These are phyloP conservation scores for Drosophila dunni DNA, from an alignment of 1,140 invertebrate species.

Conservation along the genomic window DNA sequence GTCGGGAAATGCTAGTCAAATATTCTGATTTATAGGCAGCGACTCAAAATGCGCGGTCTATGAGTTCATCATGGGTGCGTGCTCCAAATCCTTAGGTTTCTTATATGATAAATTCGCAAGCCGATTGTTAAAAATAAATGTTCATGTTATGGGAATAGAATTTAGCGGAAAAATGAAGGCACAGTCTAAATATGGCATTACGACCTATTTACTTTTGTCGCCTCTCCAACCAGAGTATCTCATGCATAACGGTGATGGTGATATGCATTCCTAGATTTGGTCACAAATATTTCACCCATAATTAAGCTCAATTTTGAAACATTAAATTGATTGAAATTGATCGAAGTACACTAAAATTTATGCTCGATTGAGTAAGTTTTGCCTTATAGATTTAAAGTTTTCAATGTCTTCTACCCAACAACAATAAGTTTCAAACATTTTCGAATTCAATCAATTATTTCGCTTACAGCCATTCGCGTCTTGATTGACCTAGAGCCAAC, in stretches of 20 bases:
- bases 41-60: constrained; percentile 22
- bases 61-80: constrained; percentile 56
- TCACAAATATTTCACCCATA: constrained; percentile 52
- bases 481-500: constrained; percentile 11
- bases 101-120: constrained; percentile 51
- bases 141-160: constrained; percentile 49
- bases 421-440: constrained; percentile 16
- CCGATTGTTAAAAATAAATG: constrained; percentile 62
- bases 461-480: constrained; percentile 23
- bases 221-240: constrained; percentile 28
- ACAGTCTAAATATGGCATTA: constrained; percentile 69
- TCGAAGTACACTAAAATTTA: constrained; percentile 24
- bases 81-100: constrained; percentile 35
- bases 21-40: constrained; percentile 26
- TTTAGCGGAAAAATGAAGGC: constrained; percentile 36
- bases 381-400: constrained; percentile 24
- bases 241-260: constrained; percentile 43
- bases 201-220: constrained; percentile 71
- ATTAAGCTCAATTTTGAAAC: constrained; percentile 76
- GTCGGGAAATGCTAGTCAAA: constrained; percentile 4
- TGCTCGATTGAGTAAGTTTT: constrained; percentile 47
- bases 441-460: constrained; percentile 26
- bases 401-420: background rate
- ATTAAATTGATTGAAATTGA: constrained; percentile 55
- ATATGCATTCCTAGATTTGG: constrained; percentile 35